Evolutionary conservation across 1,140 invertebrate genomes (phyloP).

Genomic region (Brevipalpus yothersi): DNA sequence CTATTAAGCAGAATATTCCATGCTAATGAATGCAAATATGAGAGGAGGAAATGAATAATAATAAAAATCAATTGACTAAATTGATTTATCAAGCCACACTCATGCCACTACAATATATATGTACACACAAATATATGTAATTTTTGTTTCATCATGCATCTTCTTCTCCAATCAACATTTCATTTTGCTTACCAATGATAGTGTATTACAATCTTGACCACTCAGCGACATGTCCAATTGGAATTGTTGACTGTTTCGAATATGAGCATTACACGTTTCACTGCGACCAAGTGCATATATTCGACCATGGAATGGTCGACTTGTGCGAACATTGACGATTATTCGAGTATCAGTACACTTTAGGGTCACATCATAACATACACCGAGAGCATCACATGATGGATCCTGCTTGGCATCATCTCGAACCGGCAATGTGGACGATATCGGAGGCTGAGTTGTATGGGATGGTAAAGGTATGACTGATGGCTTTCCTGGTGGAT

Average conservation of each 20-base stretch:
- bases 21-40: too few relatives aligned
- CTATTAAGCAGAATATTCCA: too few relatives aligned
- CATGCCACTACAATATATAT: too few relatives aligned
- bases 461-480: conserved; percentile 1
- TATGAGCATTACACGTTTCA: conserved; percentile 81
- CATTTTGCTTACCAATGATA: conserved; percentile 17
- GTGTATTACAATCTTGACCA: conserved; percentile 75
- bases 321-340: conserved; percentile 67
- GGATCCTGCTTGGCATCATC: conserved; percentile 10
- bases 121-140: too few relatives aligned
- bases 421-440: conserved; percentile 3
- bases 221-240: conserved; percentile 67
- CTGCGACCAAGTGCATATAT: conserved; percentile 76
- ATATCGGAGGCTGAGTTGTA: conserved; percentile 5
- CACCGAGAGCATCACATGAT: conserved; percentile 65
- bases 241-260: conserved; percentile 71
- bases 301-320: conserved; percentile 75
- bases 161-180: background rate
- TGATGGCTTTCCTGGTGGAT: conserved; percentile 6
- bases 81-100: too few relatives aligned
- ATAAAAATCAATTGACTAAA: too few relatives aligned
- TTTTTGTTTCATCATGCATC: background rate
- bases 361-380: conserved; percentile 77
- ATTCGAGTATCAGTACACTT: conserved; percentile 83
- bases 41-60: too few relatives aligned